Evolutionary conservation across 2,113 vertebrate genomes (phyloP).

Genomic region (Uria aalge): DNA sequence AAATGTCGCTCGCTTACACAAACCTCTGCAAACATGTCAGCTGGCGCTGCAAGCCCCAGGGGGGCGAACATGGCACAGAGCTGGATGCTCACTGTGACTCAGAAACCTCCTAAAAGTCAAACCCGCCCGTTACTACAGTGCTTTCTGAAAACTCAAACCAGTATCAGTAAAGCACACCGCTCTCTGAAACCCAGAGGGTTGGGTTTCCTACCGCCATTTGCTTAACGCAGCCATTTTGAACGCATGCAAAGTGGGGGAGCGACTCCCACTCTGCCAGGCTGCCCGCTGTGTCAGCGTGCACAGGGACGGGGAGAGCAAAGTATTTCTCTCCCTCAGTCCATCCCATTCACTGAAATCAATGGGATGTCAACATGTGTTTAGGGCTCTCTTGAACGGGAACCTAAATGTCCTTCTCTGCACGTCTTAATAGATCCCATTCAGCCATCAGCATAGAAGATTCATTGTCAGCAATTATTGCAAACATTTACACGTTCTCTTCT

Average conservation of each 20-base stretch:
- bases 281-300: neutral
- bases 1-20: fast-evolving
- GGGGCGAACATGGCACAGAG: neutral
- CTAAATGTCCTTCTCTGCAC: neutral
- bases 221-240: neutral
- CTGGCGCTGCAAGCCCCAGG: neutral
- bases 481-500: neutral
- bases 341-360: neutral
- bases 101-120: neutral
- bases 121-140: fast-evolving
- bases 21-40: neutral
- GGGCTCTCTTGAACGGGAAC: neutral
- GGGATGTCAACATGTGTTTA: neutral
- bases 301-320: neutral
- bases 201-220: neutral
- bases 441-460: neutral
- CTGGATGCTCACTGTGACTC: neutral
- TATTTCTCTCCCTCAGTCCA: neutral
- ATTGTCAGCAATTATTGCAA: neutral
- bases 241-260: neutral
- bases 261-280: neutral
- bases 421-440: neutral
- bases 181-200: fast-evolving
- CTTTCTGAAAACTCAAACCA: neutral
- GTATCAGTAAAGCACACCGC: neutral